Evolutionary conservation across 1,140 invertebrate genomes (phyloP).

Genomic region (Monochamus saltuarius): DNA sequence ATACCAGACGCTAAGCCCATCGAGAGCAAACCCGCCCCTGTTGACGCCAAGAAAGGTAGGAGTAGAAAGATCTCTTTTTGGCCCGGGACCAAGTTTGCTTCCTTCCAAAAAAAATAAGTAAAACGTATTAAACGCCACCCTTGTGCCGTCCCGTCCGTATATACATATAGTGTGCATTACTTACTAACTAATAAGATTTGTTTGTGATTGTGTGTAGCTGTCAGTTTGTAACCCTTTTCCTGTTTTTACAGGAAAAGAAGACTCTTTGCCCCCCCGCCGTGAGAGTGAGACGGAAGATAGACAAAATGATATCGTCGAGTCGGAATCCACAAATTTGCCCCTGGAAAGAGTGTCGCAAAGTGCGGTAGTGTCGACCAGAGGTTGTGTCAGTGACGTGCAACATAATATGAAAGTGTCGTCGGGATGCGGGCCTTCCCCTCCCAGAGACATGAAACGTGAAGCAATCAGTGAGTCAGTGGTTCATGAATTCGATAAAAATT

Average conservation of each 20-base stretch:
- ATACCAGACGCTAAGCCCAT: slow-evolving; percentile 31
- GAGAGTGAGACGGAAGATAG: slow-evolving; percentile 17
- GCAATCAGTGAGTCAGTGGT: not conserved
- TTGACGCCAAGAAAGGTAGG: slow-evolving; percentile 66
- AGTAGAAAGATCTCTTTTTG: slow-evolving; percentile 72
- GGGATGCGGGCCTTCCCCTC: slow-evolving; percentile 52
- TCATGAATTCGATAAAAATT: slow-evolving; percentile 3
- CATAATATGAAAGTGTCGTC: slow-evolving; percentile 29
- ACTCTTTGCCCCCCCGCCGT: not conserved
- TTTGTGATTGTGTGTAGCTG: slow-evolving; percentile 25
- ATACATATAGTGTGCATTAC: slow-evolving; percentile 22
- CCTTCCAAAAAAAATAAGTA: slow-evolving; percentile 36
- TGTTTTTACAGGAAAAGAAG: slow-evolving; percentile 40
- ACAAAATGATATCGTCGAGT: slow-evolving; percentile 13
- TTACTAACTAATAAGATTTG: slow-evolving; percentile 1
- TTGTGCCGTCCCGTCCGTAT: not conserved
- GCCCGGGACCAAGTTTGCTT: slow-evolving; percentile 65
- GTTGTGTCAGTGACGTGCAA: slow-evolving; percentile 18
- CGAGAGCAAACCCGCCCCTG: not conserved
- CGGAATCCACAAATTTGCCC: slow-evolving; percentile 10
- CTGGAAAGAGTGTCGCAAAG: slow-evolving; percentile 21
- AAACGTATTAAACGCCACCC: not conserved
- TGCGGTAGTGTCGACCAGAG: slow-evolving; percentile 7
- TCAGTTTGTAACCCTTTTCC: slow-evolving; percentile 29
- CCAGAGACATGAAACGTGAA: slow-evolving; percentile 37